phyloP scores from a whole-genome alignment of 1,140 invertebrate species.

The Drosophila triauraria region DNA sequence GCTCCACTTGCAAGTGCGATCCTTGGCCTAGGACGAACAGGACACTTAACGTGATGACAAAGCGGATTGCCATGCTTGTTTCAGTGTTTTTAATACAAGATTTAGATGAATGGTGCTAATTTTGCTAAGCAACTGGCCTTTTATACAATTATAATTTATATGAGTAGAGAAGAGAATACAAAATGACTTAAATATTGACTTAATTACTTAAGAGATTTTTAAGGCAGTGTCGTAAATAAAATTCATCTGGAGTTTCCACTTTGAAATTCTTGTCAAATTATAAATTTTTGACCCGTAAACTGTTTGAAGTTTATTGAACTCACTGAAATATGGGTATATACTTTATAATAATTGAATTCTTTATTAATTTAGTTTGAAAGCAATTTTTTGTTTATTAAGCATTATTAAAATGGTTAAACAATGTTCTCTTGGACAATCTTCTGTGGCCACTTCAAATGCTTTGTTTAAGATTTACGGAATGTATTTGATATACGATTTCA shows the following conservation, averaged over 20 bases:
- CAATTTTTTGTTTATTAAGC: not conserved
- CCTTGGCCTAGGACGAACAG: constrained; percentile 9
- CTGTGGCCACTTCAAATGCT: not conserved
- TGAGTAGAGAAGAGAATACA: too few relatives aligned
- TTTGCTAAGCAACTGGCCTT: not conserved
- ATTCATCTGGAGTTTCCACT: constrained; percentile 11
- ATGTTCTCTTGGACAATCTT: not conserved
- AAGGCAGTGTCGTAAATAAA: not conserved
- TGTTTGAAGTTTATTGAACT: not conserved
- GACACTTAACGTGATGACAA: not conserved
- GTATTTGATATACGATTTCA: not conserved
- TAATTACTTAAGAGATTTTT: not conserved
- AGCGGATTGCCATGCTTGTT: not conserved
- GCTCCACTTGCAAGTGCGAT: not conserved
- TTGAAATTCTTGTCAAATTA: not conserved
- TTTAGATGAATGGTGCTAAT: not conserved
- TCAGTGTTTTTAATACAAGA: too few relatives aligned
- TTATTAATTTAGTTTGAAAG: not conserved
- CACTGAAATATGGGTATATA: not conserved
- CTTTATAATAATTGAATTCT: not conserved
- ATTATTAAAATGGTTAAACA: not conserved
- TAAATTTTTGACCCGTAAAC: not conserved
- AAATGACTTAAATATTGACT: not conserved
- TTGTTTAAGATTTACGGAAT: not conserved
- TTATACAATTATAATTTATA: constrained; percentile 5